phyloP scores from a whole-genome alignment of 2,888 invertebrate species.

The Tigriopus californicus region DNA sequence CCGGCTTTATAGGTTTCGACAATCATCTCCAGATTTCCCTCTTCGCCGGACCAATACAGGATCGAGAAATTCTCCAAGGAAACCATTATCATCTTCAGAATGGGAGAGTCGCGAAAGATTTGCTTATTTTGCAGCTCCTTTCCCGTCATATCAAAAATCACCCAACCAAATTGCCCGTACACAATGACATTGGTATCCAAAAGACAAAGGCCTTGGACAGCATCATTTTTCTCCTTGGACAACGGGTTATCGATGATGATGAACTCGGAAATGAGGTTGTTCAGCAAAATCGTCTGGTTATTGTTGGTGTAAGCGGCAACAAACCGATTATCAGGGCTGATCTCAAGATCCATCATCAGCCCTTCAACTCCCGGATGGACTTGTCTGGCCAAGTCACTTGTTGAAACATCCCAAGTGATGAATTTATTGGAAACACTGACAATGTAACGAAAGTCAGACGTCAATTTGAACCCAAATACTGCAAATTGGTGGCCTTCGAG shows the following conservation, averaged over 20 bases:
- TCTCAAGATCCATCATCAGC: slow-evolving; percentile 77
- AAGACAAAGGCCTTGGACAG: slow-evolving; percentile 43
- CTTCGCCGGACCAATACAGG: slow-evolving; percentile 59
- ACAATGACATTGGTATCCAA: slow-evolving; percentile 53
- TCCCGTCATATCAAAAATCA: slow-evolving; percentile 37
- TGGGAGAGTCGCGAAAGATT: slow-evolving; percentile 14
- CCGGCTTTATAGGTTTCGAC: slow-evolving; percentile 33
- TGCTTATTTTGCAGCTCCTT: slow-evolving; percentile 14
- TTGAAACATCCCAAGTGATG: slow-evolving; percentile 89
- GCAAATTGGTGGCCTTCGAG: slow-evolving; percentile 96
- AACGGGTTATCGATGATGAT: slow-evolving; percentile 67
- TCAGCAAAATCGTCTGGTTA: slow-evolving; percentile 40
- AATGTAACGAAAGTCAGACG: slow-evolving; percentile 65
- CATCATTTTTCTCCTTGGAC: slow-evolving; percentile 36
- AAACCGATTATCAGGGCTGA: slow-evolving; percentile 88
- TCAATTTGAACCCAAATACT: slow-evolving; percentile 74
- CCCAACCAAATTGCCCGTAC: slow-evolving; percentile 53
- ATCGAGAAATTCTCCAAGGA: slow-evolving; percentile 43
- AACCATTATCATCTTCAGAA: slow-evolving; percentile 17
- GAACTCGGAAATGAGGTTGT: slow-evolving; percentile 39
- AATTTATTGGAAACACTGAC: slow-evolving; percentile 91
- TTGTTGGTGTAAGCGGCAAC: slow-evolving; percentile 90
- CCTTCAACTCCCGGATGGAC: slow-evolving; percentile 79
- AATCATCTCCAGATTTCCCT: slow-evolving; percentile 52
- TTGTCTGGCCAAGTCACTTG: slow-evolving; percentile 81